Base-by-base conservation (phyloP, 2,888 invertebrate species). In the Agriopis leucophaearia region DNA sequence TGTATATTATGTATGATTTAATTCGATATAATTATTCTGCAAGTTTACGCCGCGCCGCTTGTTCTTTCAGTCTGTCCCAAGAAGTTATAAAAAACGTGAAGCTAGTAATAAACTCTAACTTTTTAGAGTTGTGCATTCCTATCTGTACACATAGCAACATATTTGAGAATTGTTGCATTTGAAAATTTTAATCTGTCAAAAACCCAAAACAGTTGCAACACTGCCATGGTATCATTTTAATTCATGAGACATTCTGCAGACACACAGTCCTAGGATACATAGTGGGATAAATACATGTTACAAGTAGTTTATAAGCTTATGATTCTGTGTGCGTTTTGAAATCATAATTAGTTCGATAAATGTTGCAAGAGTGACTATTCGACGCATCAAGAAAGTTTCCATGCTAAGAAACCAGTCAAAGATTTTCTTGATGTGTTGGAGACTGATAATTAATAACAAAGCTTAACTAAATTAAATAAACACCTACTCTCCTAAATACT, bases 1-100 rank as follows among this genome's bases (percentile, higher is more conserved):
- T 73, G 72, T 73, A 72, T 74, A 69, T 64, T 72, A 74, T 74
- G 68, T 71, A 68, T 75, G 63, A 74, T 66, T 64, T 72, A 63
- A 65, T 59, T 16, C 35, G 54, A 65, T 66, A 70, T 63, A 62
- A 58, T 68, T 74, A 66, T 74, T 66, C 74, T 71, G 70, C 69
- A 67, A 64, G 64, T 68, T 42, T 70, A 44, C 42, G 63, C 54
- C 63, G 58, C 48, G 70, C 71, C 64, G 67, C 66, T 71, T 47
- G 35, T 60, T 47, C 62, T 51, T 50, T 42, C 55, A 71, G 72
- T 64, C 69, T 75, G 75, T 70, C 70, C 69, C 74, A 74, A 74
- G 69, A 69, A 72, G 57, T 54, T 55, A 52, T 47, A 35, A 62
- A 15, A 13, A 56, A 13, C 10, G 18, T 10, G 6, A 45, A 47